Conservation (phyloP, 2,888 invertebrate genomes). For the Chelonus formosanus region DNA sequence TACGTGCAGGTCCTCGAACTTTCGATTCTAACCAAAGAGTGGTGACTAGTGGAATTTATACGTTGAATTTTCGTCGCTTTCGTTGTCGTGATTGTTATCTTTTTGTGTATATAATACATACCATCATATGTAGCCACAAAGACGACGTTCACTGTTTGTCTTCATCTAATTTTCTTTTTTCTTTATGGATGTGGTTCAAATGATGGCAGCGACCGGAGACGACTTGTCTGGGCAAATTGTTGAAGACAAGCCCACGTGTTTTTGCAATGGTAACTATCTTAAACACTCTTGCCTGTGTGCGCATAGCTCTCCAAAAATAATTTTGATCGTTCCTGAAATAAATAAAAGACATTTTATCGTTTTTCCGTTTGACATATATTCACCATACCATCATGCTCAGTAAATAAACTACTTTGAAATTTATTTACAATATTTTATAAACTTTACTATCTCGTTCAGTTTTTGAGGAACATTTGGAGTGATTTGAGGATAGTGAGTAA, state of each 20-base stretch:
- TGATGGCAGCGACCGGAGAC: conserved; percentile 2
- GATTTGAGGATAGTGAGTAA: background rate
- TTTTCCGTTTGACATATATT: too few species aligned
- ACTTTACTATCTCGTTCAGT: conserved; percentile 5
- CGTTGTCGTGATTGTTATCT: conserved; percentile 1
- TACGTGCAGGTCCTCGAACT: background rate
- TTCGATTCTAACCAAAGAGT: background rate
- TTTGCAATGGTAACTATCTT: background rate
- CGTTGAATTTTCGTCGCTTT: conserved; percentile 49
- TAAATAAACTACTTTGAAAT: too few species aligned
- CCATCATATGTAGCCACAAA: background rate
- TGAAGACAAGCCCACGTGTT: conserved; percentile 22
- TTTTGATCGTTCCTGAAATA: background rate
- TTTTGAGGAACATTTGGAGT: background rate
- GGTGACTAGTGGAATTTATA: conserved; percentile 57
- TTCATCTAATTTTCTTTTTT: conserved; percentile 6
- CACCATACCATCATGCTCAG: background rate
- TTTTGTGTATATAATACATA: background rate
- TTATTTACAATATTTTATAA: conserved; percentile 11
- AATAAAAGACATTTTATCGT: background rate
- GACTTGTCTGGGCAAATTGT: conserved; percentile 19
- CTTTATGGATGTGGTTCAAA: conserved; percentile 6
- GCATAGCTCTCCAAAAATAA: conserved; percentile 13
- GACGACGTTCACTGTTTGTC: too few species aligned
- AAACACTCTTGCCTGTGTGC: background rate